A percentile compares a stretch with the other conserved stretches of the same genome.
Evolutionary conservation across 2,888 invertebrate species (phyloP).

Genomic region (Torymus auratus): DNA sequence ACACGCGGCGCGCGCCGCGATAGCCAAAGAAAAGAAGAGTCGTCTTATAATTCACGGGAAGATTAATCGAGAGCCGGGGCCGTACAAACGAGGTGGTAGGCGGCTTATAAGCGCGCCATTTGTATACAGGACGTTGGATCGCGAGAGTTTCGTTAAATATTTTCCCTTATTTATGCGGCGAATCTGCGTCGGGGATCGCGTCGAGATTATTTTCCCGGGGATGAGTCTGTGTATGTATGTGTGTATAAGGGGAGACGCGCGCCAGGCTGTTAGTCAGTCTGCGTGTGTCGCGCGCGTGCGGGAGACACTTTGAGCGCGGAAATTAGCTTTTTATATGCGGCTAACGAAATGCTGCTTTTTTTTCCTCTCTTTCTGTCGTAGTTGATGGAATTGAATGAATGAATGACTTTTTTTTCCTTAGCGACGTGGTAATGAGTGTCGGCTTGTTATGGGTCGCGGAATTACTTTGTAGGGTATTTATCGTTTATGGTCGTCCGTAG

Average conservation of each 20-base stretch:
- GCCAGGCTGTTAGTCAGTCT: too few species aligned
- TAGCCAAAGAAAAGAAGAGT: slow-evolving; percentile 32
- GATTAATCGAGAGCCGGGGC: slow-evolving; percentile 48
- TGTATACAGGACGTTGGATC: slow-evolving; percentile 21
- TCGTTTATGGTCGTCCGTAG: background rate
- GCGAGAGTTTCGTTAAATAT: slow-evolving; percentile 32
- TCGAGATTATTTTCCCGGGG: slow-evolving; percentile 14
- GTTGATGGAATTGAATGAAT: too few species aligned
- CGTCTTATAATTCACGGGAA: slow-evolving; percentile 50
- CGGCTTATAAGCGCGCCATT: slow-evolving; percentile 32
- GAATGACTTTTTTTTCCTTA: too few species aligned
- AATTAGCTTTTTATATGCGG: too few species aligned
- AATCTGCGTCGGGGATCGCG: background rate
- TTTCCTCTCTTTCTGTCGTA: too few species aligned
- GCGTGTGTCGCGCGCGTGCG: too few species aligned
- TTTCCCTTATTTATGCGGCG: slow-evolving; percentile 28
- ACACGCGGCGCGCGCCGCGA: too few species aligned
- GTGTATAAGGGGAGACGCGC: too few species aligned
- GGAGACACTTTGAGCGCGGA: too few species aligned
- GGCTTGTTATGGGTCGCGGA: background rate
- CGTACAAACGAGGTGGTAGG: slow-evolving; percentile 11
- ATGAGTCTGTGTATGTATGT: too few species aligned
- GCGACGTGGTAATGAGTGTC: too few species aligned
- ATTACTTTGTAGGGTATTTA: slow-evolving; percentile 7
- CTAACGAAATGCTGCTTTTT: too few species aligned